Base-by-base conservation (phyloP, 2,888 invertebrate genomes). In the Dermolepida albohirtum region DNA sequence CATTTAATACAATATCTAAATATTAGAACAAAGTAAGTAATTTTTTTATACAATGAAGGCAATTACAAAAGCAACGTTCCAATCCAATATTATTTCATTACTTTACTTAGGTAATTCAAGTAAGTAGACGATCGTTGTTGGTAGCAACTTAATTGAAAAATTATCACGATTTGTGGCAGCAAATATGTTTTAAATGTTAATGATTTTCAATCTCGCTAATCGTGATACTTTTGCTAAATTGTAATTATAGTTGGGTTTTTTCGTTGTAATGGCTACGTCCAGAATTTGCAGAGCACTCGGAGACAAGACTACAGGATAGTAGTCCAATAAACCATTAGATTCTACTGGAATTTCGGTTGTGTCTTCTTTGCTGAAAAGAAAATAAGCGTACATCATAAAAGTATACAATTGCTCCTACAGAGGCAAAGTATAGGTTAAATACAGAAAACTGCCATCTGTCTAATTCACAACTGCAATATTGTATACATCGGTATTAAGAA, bases 291-390 rank as follows among this genome's bases (percentile, higher is more conserved):
- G 70, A 8, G 81, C 79, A 44, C 74, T 72, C 12, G 68, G 51
- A 4, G 80, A 76, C 34, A 83, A 72, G 8, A 82, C 79, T 10
- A 77, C 73, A 1, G 83, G 83, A 62, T 82, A 79, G 72, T 77
- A 83, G 43, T 81, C 81, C 54, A 81, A 70, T 49, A 77, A 75
- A n/a, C 78, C 78, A 34, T 74, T 76, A 11, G 80, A 78, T 63
- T 82, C 80, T 7, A 83, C 76, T 0, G 80, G 72, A 16, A 80
- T 78, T 66, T 82, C 81, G 22, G 75, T 76, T 2, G 71, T 65
- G 29, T 78, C 77, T 65, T 76, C 71, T 71, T 76, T 77, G 43
- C 81, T 81, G 71, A 51, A 78, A 77, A 22, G 22, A 22, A 22
- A 22, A 22, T 1, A 22, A 22, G 4, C 22, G n/a, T n/a, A 22